Evolutionary conservation across 2,888 invertebrate genomes (phyloP), one percentile per base, ranked within the genome.

Genomic region (Resseliella maxima): DNA sequence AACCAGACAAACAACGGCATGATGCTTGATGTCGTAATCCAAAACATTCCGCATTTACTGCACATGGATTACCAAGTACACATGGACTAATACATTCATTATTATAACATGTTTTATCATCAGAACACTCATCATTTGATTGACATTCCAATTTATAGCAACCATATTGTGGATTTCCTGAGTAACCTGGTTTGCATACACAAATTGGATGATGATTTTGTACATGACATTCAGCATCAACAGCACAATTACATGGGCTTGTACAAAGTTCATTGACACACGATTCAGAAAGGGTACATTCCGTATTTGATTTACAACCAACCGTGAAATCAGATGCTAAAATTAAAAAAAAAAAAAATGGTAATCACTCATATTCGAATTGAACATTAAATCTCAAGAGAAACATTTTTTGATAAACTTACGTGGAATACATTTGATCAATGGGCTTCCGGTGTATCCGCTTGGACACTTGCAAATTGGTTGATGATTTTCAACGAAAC

Each of bases 171-270:
- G 97, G 96, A 90, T 96, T 96, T 89, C 97, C 97, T 64, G 96
- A 96, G 90, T 94, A 97, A 86, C 96, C 96, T 54, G 94, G 93
- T 89, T 93, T 93, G 90, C 97, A 98, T 89, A 93, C 94, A 90
- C 97, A 98, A 24, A 95, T 94, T 24, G 97, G 96, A 91, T 96
- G 96, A 90, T 98, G 97, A 90, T 96, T 94, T 86, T 94, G 92
- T 18, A 97, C 96, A 87, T 92, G 92, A 90, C 98, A 98, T 88
- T 96, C 95, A 6, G 97, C 94, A 89, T 96, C 94, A 0, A 94
- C 92, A 85, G 97, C 97, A 89, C 97, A 97, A 89, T 95, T 95
- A 89, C 97, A 97, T 0, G 97, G 97, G 89, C 94, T 95, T 15
- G 95, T 94, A 89, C 97, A 97, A 31, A 93, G 92, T 50, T 93